phyloP scores from a whole-genome alignment of 2,113 vertebrate genomes.

The Tiliqua scincoides region DNA sequence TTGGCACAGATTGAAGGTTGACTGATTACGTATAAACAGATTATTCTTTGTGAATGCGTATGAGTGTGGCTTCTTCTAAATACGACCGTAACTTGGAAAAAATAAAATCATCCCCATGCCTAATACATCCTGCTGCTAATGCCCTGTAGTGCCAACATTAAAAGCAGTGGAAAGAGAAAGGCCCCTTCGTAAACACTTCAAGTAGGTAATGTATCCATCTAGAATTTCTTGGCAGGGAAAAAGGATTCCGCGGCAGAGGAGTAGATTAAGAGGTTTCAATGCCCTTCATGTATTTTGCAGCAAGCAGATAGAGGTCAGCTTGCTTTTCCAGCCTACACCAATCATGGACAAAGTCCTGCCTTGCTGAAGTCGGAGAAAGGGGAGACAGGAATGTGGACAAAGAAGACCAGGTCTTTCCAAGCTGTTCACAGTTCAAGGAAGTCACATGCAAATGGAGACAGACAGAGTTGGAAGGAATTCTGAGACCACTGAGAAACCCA shows the following conservation, averaged over 20 bases:
- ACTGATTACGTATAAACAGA: background rate
- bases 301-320: slow-evolving; percentile 28
- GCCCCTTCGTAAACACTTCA: background rate
- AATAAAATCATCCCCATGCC: slow-evolving; percentile 24
- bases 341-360: background rate
- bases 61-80: background rate
- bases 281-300: slow-evolving; percentile 27
- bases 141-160: background rate
- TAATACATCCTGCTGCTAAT: background rate
- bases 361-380: background rate
- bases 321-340: background rate
- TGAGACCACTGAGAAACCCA: background rate
- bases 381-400: background rate
- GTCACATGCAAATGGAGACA: background rate
- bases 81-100: slow-evolving; percentile 40
- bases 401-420: background rate
- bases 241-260: slow-evolving; percentile 30
- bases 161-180: background rate
- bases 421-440: background rate
- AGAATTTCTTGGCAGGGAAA: slow-evolving; percentile 31
- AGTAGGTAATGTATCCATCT: slow-evolving; percentile 8
- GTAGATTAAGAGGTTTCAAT: slow-evolving; percentile 33
- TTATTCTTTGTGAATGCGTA: background rate
- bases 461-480: background rate
- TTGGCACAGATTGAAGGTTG: slow-evolving; percentile 29